Evolutionary conservation across 1,140 invertebrate species (phyloP).

Genomic region (Dreissena rostriformis): DNA sequence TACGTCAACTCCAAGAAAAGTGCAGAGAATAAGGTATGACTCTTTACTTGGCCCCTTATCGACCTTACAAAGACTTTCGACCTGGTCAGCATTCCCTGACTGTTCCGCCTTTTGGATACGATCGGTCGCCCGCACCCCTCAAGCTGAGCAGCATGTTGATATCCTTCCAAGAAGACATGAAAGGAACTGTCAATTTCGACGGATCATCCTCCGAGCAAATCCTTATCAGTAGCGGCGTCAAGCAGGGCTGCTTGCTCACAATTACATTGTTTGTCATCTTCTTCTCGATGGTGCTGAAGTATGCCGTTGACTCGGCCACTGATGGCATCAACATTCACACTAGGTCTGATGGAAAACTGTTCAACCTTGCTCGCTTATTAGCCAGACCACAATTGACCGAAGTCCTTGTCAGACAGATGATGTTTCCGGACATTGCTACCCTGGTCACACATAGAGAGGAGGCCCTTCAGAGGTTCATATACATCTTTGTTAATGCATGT

Average conservation of each 20-base stretch:
- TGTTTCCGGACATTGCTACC: constrained; percentile 59
- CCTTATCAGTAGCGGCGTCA: neutral
- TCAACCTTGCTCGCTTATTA: constrained; percentile 41
- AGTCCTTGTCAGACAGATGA: constrained; percentile 61
- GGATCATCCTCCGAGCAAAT: neutral
- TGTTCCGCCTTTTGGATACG: constrained; percentile 21
- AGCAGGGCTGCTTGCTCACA: constrained; percentile 8
- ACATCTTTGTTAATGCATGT: too few species aligned
- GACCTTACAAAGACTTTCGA: constrained; percentile 63
- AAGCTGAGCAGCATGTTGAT: constrained; percentile 44
- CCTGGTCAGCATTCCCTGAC: too few species aligned
- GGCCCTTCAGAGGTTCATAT: too few species aligned
- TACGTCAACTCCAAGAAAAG: constrained; percentile 61
- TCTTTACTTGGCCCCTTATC: constrained; percentile 60
- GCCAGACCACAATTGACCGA: constrained; percentile 43
- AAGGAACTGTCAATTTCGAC: constrained; percentile 29
- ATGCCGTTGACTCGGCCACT: constrained; percentile 18
- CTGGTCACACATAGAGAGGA: constrained; percentile 35
- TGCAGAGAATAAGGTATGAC: constrained; percentile 56
- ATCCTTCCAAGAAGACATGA: constrained; percentile 44
- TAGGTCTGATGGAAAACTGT: constrained; percentile 53
- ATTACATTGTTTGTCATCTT: constrained; percentile 36
- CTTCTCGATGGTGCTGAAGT: constrained; percentile 31
- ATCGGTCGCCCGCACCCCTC: constrained; percentile 39
- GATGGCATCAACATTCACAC: constrained; percentile 47